A percentile compares a stretch with the other conserved stretches of the same genome.
These are phyloP conservation scores for Lingula anatina DNA, from an alignment of 2,888 invertebrate genomes.

Conservation along the genomic window DNA sequence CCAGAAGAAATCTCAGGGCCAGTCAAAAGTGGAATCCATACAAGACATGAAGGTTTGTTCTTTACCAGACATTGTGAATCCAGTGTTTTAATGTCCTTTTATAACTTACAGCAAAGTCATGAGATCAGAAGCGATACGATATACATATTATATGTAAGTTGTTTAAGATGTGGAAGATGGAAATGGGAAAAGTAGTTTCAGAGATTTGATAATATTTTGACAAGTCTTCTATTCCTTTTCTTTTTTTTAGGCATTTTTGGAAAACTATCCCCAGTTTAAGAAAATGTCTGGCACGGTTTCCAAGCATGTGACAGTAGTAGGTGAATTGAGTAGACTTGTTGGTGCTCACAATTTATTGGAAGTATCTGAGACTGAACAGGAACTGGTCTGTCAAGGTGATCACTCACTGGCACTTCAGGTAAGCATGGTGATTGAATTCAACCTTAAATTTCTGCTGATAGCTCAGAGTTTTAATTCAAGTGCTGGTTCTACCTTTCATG, in stretches of 20 bases:
- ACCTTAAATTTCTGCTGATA: not conserved
- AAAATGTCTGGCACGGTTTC: constrained; percentile 72
- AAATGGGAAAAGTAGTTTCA: too few relatives aligned
- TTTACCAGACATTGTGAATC: not conserved
- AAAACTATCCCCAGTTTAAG: constrained; percentile 96
- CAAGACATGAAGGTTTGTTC: constrained; percentile 82
- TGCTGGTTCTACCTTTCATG: not conserved
- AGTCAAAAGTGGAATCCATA: constrained; percentile 96
- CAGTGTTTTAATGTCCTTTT: too few relatives aligned
- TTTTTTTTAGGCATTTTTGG: constrained; percentile 70
- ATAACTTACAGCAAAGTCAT: too few relatives aligned
- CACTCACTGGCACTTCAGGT: constrained; percentile 61
- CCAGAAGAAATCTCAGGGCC: constrained; percentile 89
- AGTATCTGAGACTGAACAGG: constrained; percentile 58
- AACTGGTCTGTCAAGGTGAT: constrained; percentile 65
- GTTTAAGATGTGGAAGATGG: too few relatives aligned
- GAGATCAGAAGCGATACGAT: too few relatives aligned
- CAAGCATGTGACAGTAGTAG: constrained; percentile 95
- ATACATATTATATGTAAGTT: too few relatives aligned
- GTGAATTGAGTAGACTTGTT: constrained; percentile 85
- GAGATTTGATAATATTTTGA: too few relatives aligned
- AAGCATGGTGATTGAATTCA: not conserved
- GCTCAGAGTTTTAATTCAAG: not conserved
- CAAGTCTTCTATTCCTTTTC: not conserved
- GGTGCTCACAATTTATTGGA: constrained; percentile 73